phyloP scores from a whole-genome alignment of 30 jellyfish, hydroid and myxozoan genomes.

The Aurelia coerulea region DNA sequence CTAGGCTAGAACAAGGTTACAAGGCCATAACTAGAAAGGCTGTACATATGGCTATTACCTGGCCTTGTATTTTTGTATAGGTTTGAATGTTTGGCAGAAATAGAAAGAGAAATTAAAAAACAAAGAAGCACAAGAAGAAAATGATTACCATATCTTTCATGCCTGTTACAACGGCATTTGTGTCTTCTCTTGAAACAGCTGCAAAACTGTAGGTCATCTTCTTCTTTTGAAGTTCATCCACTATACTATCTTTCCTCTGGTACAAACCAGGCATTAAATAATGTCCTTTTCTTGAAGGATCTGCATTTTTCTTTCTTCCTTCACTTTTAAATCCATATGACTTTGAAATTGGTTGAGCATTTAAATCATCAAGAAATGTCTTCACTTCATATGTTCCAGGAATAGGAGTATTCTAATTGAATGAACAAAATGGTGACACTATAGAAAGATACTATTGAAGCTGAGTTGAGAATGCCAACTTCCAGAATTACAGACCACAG shows the following conservation, averaged over 20 bases:
- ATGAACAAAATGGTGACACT: too few relatives aligned
- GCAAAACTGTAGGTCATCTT: constrained; percentile 64
- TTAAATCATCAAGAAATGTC: constrained; percentile 67
- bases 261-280: constrained; percentile 91
- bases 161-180: constrained; percentile 63
- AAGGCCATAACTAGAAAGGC: too few relatives aligned
- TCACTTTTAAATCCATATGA: constrained; percentile 90
- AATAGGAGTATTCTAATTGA: constrained; percentile 79
- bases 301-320: constrained; percentile 88
- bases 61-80: too few relatives aligned
- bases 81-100: too few relatives aligned
- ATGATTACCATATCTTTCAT: constrained; percentile 50
- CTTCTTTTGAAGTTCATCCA: constrained; percentile 27
- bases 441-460: too few relatives aligned
- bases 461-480: too few relatives aligned
- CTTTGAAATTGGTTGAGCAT: constrained; percentile 65
- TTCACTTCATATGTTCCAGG: constrained; percentile 85
- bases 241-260: constrained; percentile 32
- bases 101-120: too few relatives aligned
- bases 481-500: too few relatives aligned
- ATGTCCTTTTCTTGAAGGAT: constrained; percentile 80
- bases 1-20: too few relatives aligned
- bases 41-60: too few relatives aligned
- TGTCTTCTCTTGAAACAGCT: constrained; percentile 49
- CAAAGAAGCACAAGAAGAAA: too few relatives aligned